phyloP scores from a whole-genome alignment of 1,140 invertebrate genomes.

The Temnothorax nylanderi region DNA sequence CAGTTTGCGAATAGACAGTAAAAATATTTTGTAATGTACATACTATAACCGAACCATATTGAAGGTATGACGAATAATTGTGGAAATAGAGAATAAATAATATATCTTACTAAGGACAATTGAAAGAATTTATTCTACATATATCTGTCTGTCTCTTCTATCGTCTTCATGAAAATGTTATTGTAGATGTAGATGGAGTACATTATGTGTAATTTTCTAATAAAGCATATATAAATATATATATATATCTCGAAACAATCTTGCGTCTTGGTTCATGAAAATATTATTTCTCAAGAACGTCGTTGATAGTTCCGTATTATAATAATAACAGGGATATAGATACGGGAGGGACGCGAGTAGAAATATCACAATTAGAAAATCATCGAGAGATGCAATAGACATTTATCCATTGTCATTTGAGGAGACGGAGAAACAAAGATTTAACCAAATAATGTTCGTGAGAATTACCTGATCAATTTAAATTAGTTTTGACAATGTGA shows the following conservation, averaged over 20 bases:
- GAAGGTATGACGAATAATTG: neutral
- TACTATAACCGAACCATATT: neutral
- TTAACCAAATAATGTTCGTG: neutral
- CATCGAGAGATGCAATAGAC: neutral
- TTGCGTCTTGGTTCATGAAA: constrained; percentile 5
- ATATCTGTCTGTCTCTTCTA: neutral
- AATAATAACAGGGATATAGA: constrained; percentile 9
- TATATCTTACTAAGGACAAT: neutral
- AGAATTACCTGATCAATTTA: neutral
- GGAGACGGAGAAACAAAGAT: neutral
- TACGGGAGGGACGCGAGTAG: neutral
- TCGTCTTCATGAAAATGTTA: neutral
- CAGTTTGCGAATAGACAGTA: neutral
- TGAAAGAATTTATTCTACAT: constrained; percentile 2
- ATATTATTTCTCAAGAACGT: constrained; percentile 7
- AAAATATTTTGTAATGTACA: neutral
- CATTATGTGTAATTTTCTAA: neutral
- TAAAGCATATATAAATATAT: neutral
- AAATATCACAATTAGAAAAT: neutral
- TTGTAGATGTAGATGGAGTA: neutral
- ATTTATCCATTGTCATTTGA: neutral
- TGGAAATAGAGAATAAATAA: neutral
- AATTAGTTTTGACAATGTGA: neutral
- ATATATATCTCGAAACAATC: neutral
- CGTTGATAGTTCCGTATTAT: neutral